Conservation (phyloP, 2,797 vertebrate species). For the Phrynocephalus vlangalii region DNA sequence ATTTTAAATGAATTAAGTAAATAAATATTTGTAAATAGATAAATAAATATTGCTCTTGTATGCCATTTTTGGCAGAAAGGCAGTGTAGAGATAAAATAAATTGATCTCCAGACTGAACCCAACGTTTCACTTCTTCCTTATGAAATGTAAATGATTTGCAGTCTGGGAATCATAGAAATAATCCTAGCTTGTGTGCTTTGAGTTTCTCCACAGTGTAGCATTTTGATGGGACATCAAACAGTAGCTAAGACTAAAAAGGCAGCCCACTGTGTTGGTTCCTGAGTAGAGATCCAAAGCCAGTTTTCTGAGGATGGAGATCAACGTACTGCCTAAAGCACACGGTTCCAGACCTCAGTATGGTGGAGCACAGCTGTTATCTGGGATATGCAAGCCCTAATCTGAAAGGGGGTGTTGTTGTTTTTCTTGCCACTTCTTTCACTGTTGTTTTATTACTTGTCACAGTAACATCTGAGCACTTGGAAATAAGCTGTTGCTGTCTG, state of each 20-base stretch:
- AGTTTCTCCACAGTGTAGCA: background rate
- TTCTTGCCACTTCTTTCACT: background rate
- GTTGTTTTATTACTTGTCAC: conserved; percentile 22
- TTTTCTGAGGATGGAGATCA: background rate
- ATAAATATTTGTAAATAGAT: no score
- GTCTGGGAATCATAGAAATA: no score
- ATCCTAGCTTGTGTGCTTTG: no score
- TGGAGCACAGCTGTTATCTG: conserved; percentile 20
- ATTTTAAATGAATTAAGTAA: no score
- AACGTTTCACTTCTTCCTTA: no score
- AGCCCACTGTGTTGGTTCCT: background rate
- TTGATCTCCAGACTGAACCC: no score
- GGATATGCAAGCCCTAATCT: background rate
- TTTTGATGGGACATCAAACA: background rate
- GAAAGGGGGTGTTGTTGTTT: conserved; percentile 20
- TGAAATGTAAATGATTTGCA: no score
- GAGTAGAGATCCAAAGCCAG: background rate
- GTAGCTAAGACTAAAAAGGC: background rate
- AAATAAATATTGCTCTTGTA: no score
- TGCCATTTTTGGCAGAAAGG: no score
- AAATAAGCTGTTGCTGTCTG: conserved; percentile 3
- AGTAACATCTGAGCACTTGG: conserved; percentile 26
- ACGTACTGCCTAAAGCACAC: background rate
- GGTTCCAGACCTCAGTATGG: background rate
- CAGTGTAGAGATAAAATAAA: no score